phyloP scores from a whole-genome alignment of 2,888 invertebrate species.

The Taenaris catops region DNA sequence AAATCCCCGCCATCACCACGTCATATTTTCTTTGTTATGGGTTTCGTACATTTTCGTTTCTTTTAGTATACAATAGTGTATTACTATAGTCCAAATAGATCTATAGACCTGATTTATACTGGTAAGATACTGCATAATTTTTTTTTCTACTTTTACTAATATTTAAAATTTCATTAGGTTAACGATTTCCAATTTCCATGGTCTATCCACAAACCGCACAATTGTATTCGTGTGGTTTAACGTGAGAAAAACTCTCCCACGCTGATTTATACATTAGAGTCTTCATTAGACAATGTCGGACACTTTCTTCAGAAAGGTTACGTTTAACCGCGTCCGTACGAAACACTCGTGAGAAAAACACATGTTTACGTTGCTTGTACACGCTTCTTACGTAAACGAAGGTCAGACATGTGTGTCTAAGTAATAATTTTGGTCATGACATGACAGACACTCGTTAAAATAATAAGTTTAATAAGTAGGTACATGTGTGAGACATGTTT shows the following conservation, averaged over 20 bases:
- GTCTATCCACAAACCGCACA: constrained; percentile 18
- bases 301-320: constrained; percentile 54
- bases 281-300: constrained; percentile 41
- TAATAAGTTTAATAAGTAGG: too few species aligned
- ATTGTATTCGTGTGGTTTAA: constrained; percentile 7
- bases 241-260: constrained; percentile 20
- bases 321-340: constrained; percentile 20
- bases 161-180: neutral
- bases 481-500: too few species aligned
- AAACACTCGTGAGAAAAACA: constrained; percentile 54
- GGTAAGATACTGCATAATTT: too few species aligned
- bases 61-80: too few species aligned
- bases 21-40: too few species aligned
- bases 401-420: constrained; percentile 34
- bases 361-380: constrained; percentile 53
- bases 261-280: constrained; percentile 26
- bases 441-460: too few species aligned
- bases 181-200: constrained; percentile 15
- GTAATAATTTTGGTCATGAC: constrained; percentile 10
- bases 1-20: too few species aligned
- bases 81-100: too few species aligned
- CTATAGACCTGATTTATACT: too few species aligned
- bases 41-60: too few species aligned
- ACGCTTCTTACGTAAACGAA: constrained; percentile 61
- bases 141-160: too few species aligned